Evolutionary conservation across 2,113 vertebrate genomes (phyloP), one percentile per base, ranked within the genome.

Genomic region (Ariopsis seemanni): DNA sequence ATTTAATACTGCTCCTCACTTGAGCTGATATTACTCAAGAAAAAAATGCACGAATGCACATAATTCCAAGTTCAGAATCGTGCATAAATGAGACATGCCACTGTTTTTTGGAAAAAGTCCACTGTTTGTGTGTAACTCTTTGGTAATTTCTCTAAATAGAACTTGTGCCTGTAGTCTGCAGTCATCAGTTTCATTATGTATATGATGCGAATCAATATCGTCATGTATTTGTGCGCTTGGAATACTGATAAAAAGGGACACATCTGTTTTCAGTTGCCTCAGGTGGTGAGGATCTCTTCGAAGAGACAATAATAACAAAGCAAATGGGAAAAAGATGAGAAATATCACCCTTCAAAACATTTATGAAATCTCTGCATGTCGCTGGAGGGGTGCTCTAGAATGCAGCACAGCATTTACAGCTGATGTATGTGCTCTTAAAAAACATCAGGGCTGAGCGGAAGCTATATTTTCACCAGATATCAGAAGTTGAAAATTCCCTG

Each of bases 221-320:
- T 48, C 81, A 63, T 82, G 60, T 22, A 50, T 82, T 82, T 5
- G 34, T 82, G 58, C 34, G 42, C 58, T 15, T 82, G 80, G 34
- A 63, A 63, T 82, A 48, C 80, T 63, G 81, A 82, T 82, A 82
- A 82, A 82, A 63, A 48, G 58, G 58, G 81, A 82, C 81, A 8
- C 34, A 17, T 27, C 53, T 85, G 83, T 42, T 74, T 20, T 25
- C 52, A 34, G 52, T 34, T 72, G 67, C 83, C 67, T 34, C 20
- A 27, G 69, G 83, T 60, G 30, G 30, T 15, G 27, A 42, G 27
- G 69, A 72, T 57, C 30, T 58, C 11, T 85, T 42, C 48, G 83
- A 71, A 71, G 50, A 74, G 65, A 85, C 52, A 74, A 85, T 74
- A 57, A 85, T 18, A 74, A 58, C 65, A 72, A 72, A 72, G 67